Conservation (phyloP, 2,797 vertebrate genomes). For the Lepus oiostolus region DNA sequence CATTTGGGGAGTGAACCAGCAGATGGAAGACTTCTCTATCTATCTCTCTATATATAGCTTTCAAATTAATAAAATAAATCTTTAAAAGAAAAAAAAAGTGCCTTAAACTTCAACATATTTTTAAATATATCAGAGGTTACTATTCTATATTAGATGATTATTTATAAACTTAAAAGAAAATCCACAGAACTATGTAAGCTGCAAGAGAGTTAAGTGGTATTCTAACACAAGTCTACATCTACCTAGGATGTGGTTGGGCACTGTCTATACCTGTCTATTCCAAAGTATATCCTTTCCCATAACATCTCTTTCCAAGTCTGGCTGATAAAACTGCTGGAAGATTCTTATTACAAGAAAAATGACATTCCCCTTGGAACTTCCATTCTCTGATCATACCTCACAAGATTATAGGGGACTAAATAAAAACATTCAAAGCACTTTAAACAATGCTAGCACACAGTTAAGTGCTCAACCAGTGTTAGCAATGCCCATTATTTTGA, state of each 20-base stretch:
- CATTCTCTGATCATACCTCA: neutral
- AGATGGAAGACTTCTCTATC: too few relatives aligned
- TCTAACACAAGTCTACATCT: neutral
- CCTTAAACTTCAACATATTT: constrained; percentile 53
- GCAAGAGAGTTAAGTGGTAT: neutral
- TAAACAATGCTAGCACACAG: constrained; percentile 35
- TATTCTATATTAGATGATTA: constrained; percentile 27
- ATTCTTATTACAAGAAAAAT: neutral
- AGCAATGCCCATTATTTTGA: constrained; percentile 7
- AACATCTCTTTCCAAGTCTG: constrained; percentile 10
- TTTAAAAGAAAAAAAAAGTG: neutral
- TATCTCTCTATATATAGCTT: too few relatives aligned
- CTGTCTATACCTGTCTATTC: neutral
- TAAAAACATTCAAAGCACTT: constrained; percentile 14
- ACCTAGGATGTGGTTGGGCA: neutral
- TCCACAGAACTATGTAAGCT: neutral
- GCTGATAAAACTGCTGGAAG: constrained; percentile 34
- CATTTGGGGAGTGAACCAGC: too few relatives aligned
- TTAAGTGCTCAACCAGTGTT: neutral
- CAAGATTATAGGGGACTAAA: neutral
- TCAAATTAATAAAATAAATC: too few relatives aligned
- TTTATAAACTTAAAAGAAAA: neutral
- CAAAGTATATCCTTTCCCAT: neutral
- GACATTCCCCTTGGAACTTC: constrained; percentile 38
- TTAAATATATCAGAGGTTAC: constrained; percentile 36